Conservation (phyloP, 2,113 vertebrate species). For the Callopanchax toddi region DNA sequence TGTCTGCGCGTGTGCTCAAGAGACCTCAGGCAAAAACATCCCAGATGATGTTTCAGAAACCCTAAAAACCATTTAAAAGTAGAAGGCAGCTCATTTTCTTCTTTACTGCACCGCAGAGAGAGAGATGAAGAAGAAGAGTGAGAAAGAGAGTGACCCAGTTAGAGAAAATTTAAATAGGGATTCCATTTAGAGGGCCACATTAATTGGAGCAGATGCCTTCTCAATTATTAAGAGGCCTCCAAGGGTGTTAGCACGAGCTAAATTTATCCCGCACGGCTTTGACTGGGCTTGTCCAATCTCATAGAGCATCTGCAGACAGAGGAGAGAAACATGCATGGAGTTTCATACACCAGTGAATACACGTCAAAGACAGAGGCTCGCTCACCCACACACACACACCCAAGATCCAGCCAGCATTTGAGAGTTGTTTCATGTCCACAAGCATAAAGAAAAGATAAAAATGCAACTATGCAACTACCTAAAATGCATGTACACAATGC, state of each 20-base stretch:
- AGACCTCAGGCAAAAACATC: slow-evolving; percentile 71
- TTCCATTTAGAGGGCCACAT: slow-evolving; percentile 84
- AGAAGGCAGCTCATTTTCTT: slow-evolving; percentile 72
- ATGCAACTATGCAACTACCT: not conserved
- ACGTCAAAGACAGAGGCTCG: slow-evolving; percentile 10
- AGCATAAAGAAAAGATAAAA: not conserved
- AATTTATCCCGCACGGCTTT: slow-evolving; percentile 77
- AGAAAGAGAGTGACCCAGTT: slow-evolving; percentile 82
- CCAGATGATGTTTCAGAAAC: slow-evolving; percentile 74
- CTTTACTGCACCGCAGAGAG: slow-evolving; percentile 68
- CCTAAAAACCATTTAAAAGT: slow-evolving; percentile 77
- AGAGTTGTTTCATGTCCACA: not conserved
- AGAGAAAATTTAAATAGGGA: slow-evolving; percentile 83
- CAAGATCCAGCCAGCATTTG: slow-evolving; percentile 1
- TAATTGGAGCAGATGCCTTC: slow-evolving; percentile 88
- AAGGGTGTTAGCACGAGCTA: slow-evolving; percentile 79
- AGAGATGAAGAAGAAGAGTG: slow-evolving; percentile 53
- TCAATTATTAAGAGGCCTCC: slow-evolving; percentile 86
- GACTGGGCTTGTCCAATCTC: slow-evolving; percentile 73
- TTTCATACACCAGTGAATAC: slow-evolving; percentile 45
- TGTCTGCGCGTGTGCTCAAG: slow-evolving; percentile 13
- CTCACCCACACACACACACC: slow-evolving; percentile 5
- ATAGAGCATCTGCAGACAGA: slow-evolving; percentile 73
- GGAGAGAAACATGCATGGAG: slow-evolving; percentile 43
- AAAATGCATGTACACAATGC: slow-evolving; percentile 7